Percentiles rank a stretch among this genome's conserved stretches.
Evolutionary conservation across 1,140 invertebrate genomes (phyloP).

Genomic region (Acromyrmex heyeri): DNA sequence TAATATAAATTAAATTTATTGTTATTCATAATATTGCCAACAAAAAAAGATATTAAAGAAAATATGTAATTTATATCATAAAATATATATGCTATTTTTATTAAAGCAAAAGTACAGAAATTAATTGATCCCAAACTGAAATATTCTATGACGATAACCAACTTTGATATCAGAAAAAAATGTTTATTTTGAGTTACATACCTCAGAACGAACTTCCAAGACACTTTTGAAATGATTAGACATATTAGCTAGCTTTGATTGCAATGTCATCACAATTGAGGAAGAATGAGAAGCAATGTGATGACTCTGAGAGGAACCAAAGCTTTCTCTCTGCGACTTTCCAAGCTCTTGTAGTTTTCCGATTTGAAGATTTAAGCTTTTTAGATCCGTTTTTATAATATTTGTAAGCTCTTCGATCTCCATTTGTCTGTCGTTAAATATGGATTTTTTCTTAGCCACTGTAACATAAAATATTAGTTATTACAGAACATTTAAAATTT

Average conservation of each 20-base stretch:
- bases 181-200: conserved; percentile 80
- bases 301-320: conserved; percentile 88
- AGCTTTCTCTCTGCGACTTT: conserved; percentile 88
- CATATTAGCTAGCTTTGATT: conserved; percentile 98
- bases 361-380: conserved; percentile 98
- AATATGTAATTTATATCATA: not conserved
- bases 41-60: conserved; percentile 5
- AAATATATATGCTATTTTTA: not conserved
- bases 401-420: conserved; percentile 99
- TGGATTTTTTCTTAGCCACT: conserved; percentile 98
- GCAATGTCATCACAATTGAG: conserved; percentile 96
- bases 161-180: conserved; percentile 9
- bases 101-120: not conserved
- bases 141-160: conserved; percentile 21
- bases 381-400: conserved; percentile 98
- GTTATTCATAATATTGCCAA: not conserved
- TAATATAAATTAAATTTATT: not conserved
- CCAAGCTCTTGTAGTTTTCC: conserved; percentile 94
- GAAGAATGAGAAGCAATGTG: conserved; percentile 98
- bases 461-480: conserved; percentile 80
- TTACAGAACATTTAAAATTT: not conserved
- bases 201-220: conserved; percentile 93
- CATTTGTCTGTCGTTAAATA: conserved; percentile 98
- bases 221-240: conserved; percentile 98
- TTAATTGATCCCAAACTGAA: not conserved